Evolutionary conservation across 2,113 vertebrate genomes (phyloP).

Genomic region (Dromas ardeola): DNA sequence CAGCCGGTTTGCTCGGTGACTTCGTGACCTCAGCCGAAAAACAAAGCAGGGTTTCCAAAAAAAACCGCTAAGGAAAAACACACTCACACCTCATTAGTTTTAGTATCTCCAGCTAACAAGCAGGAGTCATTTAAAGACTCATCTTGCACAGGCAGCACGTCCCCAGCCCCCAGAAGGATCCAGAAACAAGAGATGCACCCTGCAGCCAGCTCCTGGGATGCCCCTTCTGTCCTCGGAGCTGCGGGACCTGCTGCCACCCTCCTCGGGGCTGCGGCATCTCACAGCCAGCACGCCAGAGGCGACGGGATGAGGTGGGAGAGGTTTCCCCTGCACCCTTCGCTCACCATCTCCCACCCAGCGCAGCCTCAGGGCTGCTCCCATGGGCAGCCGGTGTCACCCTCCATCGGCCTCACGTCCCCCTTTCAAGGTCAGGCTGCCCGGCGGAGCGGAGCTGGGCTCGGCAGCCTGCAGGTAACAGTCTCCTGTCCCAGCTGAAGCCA

Average conservation of each 20-base stretch:
- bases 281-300: neutral
- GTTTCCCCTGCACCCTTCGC: accelerated
- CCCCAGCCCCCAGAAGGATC: neutral
- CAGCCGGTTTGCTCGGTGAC: slow-evolving; percentile 40
- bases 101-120: slow-evolving; percentile 45
- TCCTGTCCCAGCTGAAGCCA: neutral
- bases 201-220: neutral
- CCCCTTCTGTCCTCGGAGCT: neutral
- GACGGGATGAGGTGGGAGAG: accelerated
- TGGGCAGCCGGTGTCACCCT: accelerated
- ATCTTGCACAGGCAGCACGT: accelerated
- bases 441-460: neutral
- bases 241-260: neutral
- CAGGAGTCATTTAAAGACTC: slow-evolving; percentile 49
- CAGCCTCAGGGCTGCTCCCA: neutral
- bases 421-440: neutral
- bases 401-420: neutral
- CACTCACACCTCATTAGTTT: slow-evolving; percentile 52
- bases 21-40: slow-evolving; percentile 60
- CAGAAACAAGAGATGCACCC: neutral
- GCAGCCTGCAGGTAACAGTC: neutral
- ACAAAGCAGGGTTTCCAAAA: slow-evolving; percentile 63
- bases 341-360: neutral
- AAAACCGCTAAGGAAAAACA: neutral
- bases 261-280: neutral